These are phyloP conservation scores for Dendropsophus ebraccatus DNA, from an alignment of 2,113 vertebrate genomes.

Conservation along the genomic window DNA sequence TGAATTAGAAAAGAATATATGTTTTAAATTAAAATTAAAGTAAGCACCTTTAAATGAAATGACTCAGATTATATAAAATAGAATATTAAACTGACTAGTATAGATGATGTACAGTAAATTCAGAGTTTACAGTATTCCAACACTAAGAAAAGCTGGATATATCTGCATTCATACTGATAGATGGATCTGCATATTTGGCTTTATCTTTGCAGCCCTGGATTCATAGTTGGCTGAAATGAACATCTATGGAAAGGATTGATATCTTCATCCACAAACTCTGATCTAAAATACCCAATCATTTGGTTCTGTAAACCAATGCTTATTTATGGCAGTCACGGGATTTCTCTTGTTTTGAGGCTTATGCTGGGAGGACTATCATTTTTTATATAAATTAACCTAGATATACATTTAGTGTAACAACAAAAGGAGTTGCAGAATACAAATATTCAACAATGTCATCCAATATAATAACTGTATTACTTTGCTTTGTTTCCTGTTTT, in stretches of 20 bases:
- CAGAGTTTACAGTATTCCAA: neutral
- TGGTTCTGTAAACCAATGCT: neutral
- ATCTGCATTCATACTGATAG: neutral
- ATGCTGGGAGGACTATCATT: neutral
- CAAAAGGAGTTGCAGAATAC: neutral
- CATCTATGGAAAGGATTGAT: neutral
- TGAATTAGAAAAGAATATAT: neutral
- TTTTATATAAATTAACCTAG: neutral
- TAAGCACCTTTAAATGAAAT: too few relatives aligned
- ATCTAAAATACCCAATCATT: neutral
- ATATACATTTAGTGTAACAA: neutral
- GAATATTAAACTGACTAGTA: neutral
- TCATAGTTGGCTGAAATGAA: neutral
- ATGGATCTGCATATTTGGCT: slow-evolving; percentile 3
- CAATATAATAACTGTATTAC: neutral
- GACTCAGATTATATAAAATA: neutral
- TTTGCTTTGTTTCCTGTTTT: neutral
- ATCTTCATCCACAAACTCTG: neutral
- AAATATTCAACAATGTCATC: neutral
- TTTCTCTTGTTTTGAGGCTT: neutral
- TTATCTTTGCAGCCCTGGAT: neutral
- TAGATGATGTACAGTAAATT: neutral
- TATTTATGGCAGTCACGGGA: neutral
- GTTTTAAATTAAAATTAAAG: neutral
- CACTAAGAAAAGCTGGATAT: neutral